These are phyloP conservation scores for Heterodera schachtii DNA, from an alignment of 1,140 invertebrate genomes.

Conservation along the genomic window DNA sequence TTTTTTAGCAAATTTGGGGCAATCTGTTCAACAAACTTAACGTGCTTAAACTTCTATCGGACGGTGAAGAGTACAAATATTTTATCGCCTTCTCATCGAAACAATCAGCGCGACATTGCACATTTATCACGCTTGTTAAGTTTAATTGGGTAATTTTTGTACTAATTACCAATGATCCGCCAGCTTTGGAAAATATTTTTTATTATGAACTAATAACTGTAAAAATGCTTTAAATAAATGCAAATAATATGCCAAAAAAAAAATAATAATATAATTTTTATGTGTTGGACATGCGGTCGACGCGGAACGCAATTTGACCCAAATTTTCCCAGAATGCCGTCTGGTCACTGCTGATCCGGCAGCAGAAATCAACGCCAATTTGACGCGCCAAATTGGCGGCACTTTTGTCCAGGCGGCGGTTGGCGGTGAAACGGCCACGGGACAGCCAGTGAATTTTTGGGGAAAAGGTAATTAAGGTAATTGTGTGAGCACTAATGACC, in stretches of 20 bases:
- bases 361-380: constrained; percentile 11
- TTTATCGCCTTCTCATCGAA: constrained; percentile 16
- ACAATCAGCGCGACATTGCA: constrained; percentile 6
- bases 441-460: constrained; percentile 23
- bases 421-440: constrained; percentile 5
- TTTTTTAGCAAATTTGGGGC: constrained; percentile 12
- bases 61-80: constrained; percentile 27
- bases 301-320: constrained; percentile 22
- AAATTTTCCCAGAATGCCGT: constrained; percentile 20
- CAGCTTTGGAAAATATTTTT: too few species aligned
- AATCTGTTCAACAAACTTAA: constrained; percentile 15
- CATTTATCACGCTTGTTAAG: constrained; percentile 15
- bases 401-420: constrained; percentile 28
- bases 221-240: too few species aligned
- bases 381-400: constrained; percentile 11
- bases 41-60: constrained; percentile 20
- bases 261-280: neutral
- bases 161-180: too few species aligned
- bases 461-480: constrained; percentile 15
- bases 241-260: neutral
- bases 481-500: too few species aligned
- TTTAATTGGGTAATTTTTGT: too few species aligned
- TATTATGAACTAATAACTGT: too few species aligned
- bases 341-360: constrained; percentile 15
- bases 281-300: constrained; percentile 18